Evolutionary conservation across 2,888 invertebrate genomes (phyloP), one percentile per base, ranked within the genome.

Genomic region (Latrodectus hesperus): DNA sequence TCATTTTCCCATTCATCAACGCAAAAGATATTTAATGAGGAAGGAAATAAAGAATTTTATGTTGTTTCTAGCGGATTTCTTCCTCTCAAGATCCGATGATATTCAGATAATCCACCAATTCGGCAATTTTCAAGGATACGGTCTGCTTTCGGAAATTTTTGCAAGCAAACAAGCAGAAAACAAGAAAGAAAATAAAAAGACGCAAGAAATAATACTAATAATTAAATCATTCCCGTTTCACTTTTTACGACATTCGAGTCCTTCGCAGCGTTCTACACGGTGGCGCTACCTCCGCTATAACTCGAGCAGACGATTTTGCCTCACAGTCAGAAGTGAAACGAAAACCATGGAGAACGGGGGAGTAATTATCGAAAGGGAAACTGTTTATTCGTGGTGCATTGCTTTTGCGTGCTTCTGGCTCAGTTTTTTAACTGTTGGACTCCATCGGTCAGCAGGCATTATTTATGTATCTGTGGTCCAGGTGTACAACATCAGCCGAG

Each of bases 401-500:
- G 89, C 89, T 8, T 81, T 77, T 22, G 89, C 88, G 5, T 89
- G 89, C 71, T 88, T 89, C 55, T 81, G 88, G 73, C 83, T 88
- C 55, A 88, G 83, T 68, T 88, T 89, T 53, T 55, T 89, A 5
- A 83, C 86, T 1, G 84, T 89, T 9, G 89, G 89, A 8, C 67
- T 89, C 52, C 88, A 89, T n/a, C 65, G 89, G 17, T 88, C 89
- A 3, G 77, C 88, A 1, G 89, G 82, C 49, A 79, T 89, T 51
- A 76, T 89, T 67, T 89, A 89, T 52, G 89, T 89, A 10, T 79
- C 89, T 11, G 80, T 88, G 10, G 70, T 89, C 10, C 64, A 87
- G 16, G 88, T 78, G 53, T 88, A 81, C 16, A 64, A 80, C 8
- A 85, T 88, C 12, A 88, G 83, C 74, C 51, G 89, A 16, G 84